Conservation (phyloP, 2,797 vertebrate species). For the Coregonus ussuriensis region DNA sequence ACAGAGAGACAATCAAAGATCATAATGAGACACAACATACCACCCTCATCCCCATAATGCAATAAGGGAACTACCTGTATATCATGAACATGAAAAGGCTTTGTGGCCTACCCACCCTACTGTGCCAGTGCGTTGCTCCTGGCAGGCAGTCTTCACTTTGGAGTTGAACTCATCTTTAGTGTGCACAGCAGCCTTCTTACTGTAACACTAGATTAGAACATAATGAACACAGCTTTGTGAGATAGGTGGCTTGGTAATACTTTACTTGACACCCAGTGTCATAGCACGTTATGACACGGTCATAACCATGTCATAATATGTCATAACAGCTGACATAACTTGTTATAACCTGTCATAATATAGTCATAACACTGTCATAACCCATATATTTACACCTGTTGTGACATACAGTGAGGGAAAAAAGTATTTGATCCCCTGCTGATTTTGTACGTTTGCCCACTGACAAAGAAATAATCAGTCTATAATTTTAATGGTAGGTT, state of each 20-base stretch:
- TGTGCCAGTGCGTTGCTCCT: slow-evolving; percentile 89
- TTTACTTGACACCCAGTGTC: no score
- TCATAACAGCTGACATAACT: no score
- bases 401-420: no score
- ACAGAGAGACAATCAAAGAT: slow-evolving; percentile 3
- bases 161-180: slow-evolving; percentile 78
- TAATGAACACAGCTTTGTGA: neutral
- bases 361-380: no score
- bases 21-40: neutral
- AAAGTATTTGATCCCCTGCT: no score
- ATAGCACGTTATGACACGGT: no score
- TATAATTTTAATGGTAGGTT: no score
- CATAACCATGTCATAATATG: no score
- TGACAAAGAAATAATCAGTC: no score
- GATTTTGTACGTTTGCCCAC: no score
- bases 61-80: neutral
- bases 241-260: neutral
- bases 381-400: no score
- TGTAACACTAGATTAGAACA: slow-evolving; percentile 78
- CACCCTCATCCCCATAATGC: neutral
- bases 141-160: slow-evolving; percentile 86
- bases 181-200: slow-evolving; percentile 85
- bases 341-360: no score
- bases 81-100: neutral
- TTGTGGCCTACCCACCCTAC: slow-evolving; percentile 83